Evolutionary conservation across 2,113 vertebrate species (phyloP).

Genomic region (Cryptomyrus ogoouensis): DNA sequence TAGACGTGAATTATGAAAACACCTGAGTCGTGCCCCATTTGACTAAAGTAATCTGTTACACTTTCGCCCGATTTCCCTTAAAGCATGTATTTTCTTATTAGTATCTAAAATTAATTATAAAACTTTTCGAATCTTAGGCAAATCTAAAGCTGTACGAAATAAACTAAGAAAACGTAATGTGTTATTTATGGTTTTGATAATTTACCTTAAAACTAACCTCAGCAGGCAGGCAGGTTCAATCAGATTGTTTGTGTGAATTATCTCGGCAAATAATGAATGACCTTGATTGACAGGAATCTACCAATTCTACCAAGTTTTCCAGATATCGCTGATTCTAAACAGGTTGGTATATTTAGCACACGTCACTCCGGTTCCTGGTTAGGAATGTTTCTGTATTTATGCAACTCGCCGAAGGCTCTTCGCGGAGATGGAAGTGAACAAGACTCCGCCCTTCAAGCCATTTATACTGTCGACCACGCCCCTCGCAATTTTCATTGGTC

Average conservation of each 20-base stretch:
- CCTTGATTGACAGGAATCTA: neutral
- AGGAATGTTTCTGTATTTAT: neutral
- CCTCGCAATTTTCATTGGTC: slow-evolving; percentile 41
- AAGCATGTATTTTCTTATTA: neutral
- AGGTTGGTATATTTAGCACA: neutral
- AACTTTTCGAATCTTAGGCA: neutral
- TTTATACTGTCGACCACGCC: neutral
- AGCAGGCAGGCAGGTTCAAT: neutral
- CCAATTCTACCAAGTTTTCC: neutral
- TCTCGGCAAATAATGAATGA: neutral
- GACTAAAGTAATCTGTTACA: neutral
- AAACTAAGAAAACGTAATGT: neutral
- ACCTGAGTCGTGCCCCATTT: neutral
- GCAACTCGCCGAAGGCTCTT: slow-evolving; percentile 23
- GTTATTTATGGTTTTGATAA: neutral
- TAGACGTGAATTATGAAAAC: neutral
- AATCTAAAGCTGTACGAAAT: neutral
- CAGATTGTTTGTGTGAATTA: neutral
- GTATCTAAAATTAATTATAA: neutral
- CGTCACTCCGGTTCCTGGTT: neutral
- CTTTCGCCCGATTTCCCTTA: neutral
- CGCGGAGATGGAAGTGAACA: slow-evolving; percentile 20
- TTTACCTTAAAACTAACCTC: neutral
- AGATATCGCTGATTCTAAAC: neutral
- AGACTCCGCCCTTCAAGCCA: neutral